phyloP scores from a whole-genome alignment of 2,797 vertebrate genomes.

The Peromyscus eremicus region DNA sequence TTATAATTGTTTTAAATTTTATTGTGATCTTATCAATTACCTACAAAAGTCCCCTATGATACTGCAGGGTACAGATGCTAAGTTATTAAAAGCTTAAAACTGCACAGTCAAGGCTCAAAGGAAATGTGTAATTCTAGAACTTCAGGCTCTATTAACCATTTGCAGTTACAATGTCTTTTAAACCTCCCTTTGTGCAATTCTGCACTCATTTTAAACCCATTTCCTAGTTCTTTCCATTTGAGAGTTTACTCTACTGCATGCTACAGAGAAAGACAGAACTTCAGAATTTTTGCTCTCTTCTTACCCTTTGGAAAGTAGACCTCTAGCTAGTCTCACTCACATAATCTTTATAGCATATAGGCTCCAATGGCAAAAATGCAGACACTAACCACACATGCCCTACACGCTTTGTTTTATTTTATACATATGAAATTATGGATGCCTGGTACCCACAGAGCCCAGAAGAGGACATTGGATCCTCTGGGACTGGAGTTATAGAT shows the following conservation, averaged over 20 bases:
- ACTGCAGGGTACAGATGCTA: background rate
- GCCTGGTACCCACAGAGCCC: background rate
- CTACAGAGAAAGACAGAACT: conserved; percentile 64
- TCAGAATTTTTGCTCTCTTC: conserved; percentile 63
- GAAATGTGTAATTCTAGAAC: conserved; percentile 41
- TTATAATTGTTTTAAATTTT: conserved; percentile 40
- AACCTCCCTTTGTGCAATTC: background rate
- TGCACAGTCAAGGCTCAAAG: conserved; percentile 42
- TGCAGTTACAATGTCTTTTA: background rate
- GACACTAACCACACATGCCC: background rate
- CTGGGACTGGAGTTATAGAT: background rate
- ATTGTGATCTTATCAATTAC: background rate
- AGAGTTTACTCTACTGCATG: conserved; percentile 2
- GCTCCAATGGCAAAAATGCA: conserved; percentile 39
- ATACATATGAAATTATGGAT: background rate
- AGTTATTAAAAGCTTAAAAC: conserved; percentile 46
- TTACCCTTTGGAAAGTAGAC: conserved; percentile 50
- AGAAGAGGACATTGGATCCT: background rate
- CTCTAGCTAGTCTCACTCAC: conserved; percentile 70
- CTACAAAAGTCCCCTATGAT: background rate
- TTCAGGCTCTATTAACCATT: background rate
- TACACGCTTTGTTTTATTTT: background rate
- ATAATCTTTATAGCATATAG: conserved; percentile 71
- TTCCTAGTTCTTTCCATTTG: conserved; percentile 50
- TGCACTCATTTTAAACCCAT: background rate